Evolutionary conservation across 2,888 invertebrate species (phyloP).

Genomic region (Anorthoa munda): DNA sequence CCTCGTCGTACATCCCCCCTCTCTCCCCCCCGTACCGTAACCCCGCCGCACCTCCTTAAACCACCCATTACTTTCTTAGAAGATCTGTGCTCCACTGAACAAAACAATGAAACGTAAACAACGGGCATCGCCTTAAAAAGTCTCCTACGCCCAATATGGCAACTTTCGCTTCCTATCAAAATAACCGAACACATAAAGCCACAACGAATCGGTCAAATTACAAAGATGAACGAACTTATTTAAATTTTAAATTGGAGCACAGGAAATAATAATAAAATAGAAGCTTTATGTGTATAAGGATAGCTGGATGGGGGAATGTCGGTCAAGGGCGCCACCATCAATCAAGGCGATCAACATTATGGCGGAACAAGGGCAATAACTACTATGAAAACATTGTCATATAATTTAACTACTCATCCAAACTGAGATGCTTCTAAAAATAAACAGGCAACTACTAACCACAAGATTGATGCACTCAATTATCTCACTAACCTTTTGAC

Average conservation of each 20-base stretch:
- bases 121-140: slow-evolving; percentile 5
- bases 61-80: slow-evolving; percentile 60
- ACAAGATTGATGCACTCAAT: not conserved
- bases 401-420: slow-evolving; percentile 52
- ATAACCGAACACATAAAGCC: slow-evolving; percentile 1
- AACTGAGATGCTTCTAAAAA: slow-evolving; percentile 27
- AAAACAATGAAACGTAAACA: slow-evolving; percentile 39
- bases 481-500: slow-evolving; percentile 3
- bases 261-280: slow-evolving; percentile 49
- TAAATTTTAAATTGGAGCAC: slow-evolving; percentile 52
- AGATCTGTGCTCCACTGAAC: slow-evolving; percentile 43
- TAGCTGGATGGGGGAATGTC: slow-evolving; percentile 55
- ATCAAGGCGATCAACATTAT: slow-evolving; percentile 60
- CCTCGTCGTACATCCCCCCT: slow-evolving; percentile 75
- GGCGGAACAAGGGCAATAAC: slow-evolving; percentile 56
- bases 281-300: slow-evolving; percentile 54
- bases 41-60: slow-evolving; percentile 56
- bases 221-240: slow-evolving; percentile 46
- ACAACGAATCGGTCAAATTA: slow-evolving; percentile 33
- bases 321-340: slow-evolving; percentile 61
- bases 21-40: slow-evolving; percentile 53
- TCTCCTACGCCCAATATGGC: slow-evolving; percentile 6
- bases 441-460: slow-evolving; percentile 6
- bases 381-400: slow-evolving; percentile 49
- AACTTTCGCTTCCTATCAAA: slow-evolving; percentile 24